phyloP scores from a whole-genome alignment of 2,113 vertebrate genomes.

The Hemiscyllium ocellatum region DNA sequence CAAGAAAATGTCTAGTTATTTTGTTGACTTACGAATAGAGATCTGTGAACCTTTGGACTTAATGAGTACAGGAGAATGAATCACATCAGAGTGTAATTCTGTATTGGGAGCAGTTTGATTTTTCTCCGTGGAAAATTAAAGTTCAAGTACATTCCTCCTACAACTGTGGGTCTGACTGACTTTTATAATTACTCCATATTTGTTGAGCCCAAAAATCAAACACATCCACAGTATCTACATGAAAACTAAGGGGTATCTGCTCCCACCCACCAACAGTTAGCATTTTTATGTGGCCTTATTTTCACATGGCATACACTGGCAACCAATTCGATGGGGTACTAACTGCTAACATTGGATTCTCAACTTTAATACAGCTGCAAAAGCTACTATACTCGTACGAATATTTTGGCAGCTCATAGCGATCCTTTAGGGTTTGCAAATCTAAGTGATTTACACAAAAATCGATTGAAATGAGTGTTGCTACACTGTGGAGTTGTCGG shows the following conservation, averaged over 20 bases:
- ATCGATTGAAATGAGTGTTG: neutral
- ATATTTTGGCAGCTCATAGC: neutral
- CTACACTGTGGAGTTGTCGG: neutral
- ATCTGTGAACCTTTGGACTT: too few species aligned
- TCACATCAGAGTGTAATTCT: too few species aligned
- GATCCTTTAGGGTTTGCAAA: neutral
- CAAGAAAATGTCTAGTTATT: too few species aligned
- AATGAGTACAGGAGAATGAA: too few species aligned
- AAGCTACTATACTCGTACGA: neutral
- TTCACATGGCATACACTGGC: neutral
- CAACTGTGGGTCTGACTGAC: neutral
- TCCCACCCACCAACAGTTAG: neutral
- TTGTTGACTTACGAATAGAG: too few species aligned
- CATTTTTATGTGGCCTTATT: neutral
- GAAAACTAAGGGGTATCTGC: neutral
- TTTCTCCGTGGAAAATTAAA: too few species aligned
- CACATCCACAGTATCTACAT: neutral
- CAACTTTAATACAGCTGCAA: neutral
- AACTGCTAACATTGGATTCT: too few species aligned
- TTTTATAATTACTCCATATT: neutral
- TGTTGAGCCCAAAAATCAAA: neutral
- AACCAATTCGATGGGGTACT: neutral
- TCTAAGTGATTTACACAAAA: neutral
- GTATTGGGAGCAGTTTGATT: too few species aligned
- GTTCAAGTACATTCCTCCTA: neutral